Base-by-base conservation (phyloP, 2,888 invertebrate genomes). In the Drosophila nr. fundita region DNA sequence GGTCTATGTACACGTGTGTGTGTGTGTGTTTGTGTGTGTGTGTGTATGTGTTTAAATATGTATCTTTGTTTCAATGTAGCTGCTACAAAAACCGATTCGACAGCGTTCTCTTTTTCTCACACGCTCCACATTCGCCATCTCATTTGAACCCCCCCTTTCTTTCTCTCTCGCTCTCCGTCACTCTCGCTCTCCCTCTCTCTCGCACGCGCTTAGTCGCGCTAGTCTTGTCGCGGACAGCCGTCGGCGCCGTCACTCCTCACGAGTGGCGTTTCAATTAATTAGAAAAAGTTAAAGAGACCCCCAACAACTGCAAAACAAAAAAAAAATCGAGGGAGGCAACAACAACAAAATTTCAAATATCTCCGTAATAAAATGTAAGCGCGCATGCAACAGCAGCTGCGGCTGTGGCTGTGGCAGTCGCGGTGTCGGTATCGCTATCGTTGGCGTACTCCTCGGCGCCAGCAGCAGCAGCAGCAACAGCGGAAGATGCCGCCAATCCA, bases 221-320 rank as follows among this genome's bases (percentile, higher is more conserved):
- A 32, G 45, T 45, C 32, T 64, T 48, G 66, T 60, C 65, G 69
- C 64, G 58, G 55, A 34, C 61, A 73, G 61, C 78, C 78, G 76
- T 65, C 77, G 77, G 76, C 71, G 79, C 77, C 79, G 77, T 88
- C 86, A 86, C 80, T 86, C 74, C 86, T 82, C 78, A 76, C 82
- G 86, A 90, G 87, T 85, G 90, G 84, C 90, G 80, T 90, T 87
- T 90, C 90, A 90, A 89, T 90, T 89, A 90, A 90, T 90, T 91
- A 87, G 87, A 89, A 85, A 89, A 89, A 90, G 83, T 82, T 84
- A 87, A 87, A 85, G 83, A 91, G 89, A 79, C 77, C 80, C 75
- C 76, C 60, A 48, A 34, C 32, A 27, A 30, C 11, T 29, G 63
- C 62, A 69, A 71, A 63, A 68, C 73, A 59, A 50, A 40, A 50